phyloP scores from a whole-genome alignment of 1,140 invertebrate species.

The Zaprionus capensis region DNA sequence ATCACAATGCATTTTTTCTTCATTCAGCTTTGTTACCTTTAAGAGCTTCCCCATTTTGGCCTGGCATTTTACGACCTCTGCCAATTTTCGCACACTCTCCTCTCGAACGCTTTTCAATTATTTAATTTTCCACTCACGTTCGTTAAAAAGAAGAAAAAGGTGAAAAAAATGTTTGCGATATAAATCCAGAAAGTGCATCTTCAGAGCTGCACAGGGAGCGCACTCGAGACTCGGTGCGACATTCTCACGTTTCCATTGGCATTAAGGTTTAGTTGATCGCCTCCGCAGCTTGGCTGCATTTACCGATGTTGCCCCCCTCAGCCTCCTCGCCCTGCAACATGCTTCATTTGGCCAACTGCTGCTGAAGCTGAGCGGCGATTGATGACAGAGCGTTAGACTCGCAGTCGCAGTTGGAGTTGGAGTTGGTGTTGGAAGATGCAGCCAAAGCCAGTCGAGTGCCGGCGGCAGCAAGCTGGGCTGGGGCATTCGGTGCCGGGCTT shows the following conservation, averaged over 20 bases:
- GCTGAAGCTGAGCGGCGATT: conserved; percentile 54
- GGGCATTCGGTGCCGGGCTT: conserved; percentile 45
- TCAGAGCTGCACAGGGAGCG: conserved; percentile 37
- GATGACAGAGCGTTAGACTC: conserved; percentile 54
- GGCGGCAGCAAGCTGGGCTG: conserved; percentile 15
- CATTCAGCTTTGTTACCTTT: conserved; percentile 25
- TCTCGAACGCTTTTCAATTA: conserved; percentile 71
- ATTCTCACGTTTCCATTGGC: conserved; percentile 82
- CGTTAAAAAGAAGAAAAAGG: conserved; percentile 35
- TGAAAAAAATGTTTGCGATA: conserved; percentile 64
- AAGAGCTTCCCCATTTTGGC: conserved; percentile 35
- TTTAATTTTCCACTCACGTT: conserved; percentile 82
- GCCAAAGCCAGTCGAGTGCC: not conserved
- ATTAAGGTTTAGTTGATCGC: conserved; percentile 75
- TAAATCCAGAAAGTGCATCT: conserved; percentile 79
- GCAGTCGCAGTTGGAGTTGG: conserved; percentile 18
- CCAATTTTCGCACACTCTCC: conserved; percentile 68
- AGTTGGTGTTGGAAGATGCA: conserved; percentile 6
- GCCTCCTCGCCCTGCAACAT: conserved; percentile 29
- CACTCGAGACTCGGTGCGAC: conserved; percentile 52
- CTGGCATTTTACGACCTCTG: conserved; percentile 49
- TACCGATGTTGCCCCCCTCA: not conserved
- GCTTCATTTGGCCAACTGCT: conserved; percentile 65
- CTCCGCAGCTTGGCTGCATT: conserved; percentile 32
- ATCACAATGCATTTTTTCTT: conserved; percentile 72